phyloP scores from a whole-genome alignment of 2,888 invertebrate genomes.

The Vesta saturnalis region DNA sequence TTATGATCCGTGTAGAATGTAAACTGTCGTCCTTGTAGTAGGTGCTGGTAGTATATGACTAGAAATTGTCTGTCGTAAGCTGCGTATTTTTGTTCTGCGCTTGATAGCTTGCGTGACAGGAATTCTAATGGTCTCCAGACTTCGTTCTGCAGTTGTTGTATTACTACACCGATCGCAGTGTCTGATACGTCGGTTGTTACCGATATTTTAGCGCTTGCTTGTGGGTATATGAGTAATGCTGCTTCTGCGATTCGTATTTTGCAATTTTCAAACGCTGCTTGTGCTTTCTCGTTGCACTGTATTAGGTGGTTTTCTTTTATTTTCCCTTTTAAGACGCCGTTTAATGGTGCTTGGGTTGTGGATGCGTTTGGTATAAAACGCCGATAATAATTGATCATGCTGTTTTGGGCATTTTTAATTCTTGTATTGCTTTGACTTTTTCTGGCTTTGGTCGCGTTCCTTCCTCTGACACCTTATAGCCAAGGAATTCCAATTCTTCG shows the following conservation, averaged over 20 bases:
- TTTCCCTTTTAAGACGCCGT: conserved; percentile 46
- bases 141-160: too few species aligned
- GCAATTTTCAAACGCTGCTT: too few species aligned
- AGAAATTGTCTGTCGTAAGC: conserved; percentile 46
- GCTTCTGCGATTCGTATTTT: conserved; percentile 35
- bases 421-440: too few species aligned
- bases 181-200: conserved; percentile 58
- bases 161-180: conserved; percentile 54
- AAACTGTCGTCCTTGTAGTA: conserved; percentile 1
- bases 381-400: conserved; percentile 56
- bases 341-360: conserved; percentile 51
- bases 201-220: too few species aligned
- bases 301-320: conserved; percentile 40
- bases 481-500: conserved; percentile 51
- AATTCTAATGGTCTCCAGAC: too few species aligned
- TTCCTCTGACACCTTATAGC: too few species aligned
- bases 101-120: too few species aligned
- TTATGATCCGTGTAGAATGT: conserved; percentile 14
- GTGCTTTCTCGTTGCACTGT: conserved; percentile 12
- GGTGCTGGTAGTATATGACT: conserved; percentile 30
- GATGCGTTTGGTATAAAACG: conserved; percentile 54
- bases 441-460: conserved; percentile 51
- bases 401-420: conserved; percentile 47
- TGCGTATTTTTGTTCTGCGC: too few species aligned
- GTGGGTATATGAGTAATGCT: conserved; percentile 34